A percentile compares a stretch with the other conserved stretches of the same genome.
Evolutionary conservation across 2,113 vertebrate species (phyloP).

Genomic region (Bujurquina vittata): DNA sequence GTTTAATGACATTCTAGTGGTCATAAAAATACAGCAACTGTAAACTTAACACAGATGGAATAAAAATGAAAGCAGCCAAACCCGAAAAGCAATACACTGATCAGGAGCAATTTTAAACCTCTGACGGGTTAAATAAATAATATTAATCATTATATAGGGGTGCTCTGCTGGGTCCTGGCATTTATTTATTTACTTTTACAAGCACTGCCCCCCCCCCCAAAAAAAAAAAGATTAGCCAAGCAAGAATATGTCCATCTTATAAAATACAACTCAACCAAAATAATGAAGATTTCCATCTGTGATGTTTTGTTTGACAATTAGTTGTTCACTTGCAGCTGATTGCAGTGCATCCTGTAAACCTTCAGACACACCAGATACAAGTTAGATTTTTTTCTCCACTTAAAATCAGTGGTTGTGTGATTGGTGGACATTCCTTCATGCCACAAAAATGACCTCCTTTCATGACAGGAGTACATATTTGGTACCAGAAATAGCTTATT

Average conservation of each 20-base stretch:
- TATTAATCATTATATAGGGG: background rate
- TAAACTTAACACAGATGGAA: background rate
- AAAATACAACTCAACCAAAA: background rate
- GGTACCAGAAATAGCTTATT: background rate
- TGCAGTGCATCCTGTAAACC: background rate
- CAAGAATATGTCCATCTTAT: background rate
- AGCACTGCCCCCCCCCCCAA: background rate
- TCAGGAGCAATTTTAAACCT: no score
- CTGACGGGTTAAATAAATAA: background rate
- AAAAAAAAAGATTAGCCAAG: background rate
- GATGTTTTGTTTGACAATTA: background rate
- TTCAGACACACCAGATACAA: background rate
- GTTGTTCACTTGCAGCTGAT: background rate
- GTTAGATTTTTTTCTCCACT: background rate
- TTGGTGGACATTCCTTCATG: background rate
- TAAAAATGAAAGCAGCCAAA: background rate
- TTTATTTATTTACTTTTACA: background rate
- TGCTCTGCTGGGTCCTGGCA: no score
- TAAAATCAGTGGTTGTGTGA: background rate
- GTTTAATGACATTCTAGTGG: constrained; percentile 19
- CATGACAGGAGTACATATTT: background rate
- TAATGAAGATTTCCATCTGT: background rate
- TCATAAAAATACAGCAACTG: constrained; percentile 5
- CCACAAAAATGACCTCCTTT: background rate
- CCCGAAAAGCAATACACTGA: background rate